phyloP scores from a whole-genome alignment of 2,888 invertebrate species.

The Gastracanthus pulcherrimus region DNA sequence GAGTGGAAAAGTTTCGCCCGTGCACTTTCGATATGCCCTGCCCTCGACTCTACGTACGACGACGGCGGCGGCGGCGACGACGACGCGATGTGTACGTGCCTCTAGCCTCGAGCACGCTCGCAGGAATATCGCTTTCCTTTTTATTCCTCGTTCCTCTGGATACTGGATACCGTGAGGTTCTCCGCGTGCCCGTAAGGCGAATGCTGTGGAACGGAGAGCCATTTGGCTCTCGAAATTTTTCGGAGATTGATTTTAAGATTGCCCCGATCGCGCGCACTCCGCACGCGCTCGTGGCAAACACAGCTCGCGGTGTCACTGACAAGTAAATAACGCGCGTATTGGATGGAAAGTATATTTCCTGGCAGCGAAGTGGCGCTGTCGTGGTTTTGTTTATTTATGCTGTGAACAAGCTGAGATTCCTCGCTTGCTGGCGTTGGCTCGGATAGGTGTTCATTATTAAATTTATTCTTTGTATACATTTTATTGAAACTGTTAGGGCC shows the following conservation, averaged over 20 bases:
- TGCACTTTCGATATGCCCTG: slow-evolving; percentile 31
- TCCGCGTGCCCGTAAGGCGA: too few species aligned
- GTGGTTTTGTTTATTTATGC: too few species aligned
- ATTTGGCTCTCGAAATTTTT: slow-evolving; percentile 20
- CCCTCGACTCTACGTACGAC: neutral
- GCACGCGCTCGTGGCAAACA: too few species aligned
- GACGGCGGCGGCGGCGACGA: too few species aligned
- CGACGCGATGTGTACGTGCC: neutral
- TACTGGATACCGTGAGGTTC: too few species aligned
- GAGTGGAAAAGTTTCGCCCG: slow-evolving; percentile 41
- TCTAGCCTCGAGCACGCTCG: neutral
- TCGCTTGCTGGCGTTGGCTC: too few species aligned
- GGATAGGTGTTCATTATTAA: too few species aligned
- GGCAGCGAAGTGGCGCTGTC: too few species aligned
- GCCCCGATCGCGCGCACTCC: neutral
- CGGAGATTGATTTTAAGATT: slow-evolving; percentile 39
- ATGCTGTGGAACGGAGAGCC: too few species aligned
- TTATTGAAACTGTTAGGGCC: too few species aligned
- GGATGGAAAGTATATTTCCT: neutral
- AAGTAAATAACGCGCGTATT: neutral
- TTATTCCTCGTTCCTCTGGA: neutral
- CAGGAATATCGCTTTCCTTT: slow-evolving; percentile 12
- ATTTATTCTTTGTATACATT: too few species aligned
- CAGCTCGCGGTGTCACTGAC: neutral
- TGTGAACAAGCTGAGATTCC: too few species aligned